Evolutionary conservation across 2,888 invertebrate genomes (phyloP).

Genomic region (Cinara cedri): DNA sequence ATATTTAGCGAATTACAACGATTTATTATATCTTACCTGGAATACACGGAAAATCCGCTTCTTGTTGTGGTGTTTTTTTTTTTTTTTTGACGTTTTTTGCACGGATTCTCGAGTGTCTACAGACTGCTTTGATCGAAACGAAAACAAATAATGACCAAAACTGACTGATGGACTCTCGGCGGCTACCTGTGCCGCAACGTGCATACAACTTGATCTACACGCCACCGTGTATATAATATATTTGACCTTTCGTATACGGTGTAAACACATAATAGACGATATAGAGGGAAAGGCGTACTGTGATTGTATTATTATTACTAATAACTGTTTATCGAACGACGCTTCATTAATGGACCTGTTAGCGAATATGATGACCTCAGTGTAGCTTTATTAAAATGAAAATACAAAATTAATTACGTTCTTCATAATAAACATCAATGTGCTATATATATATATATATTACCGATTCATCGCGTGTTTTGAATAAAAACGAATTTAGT

Average conservation of each 20-base stretch:
- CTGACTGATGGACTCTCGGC: neutral
- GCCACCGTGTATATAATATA: slow-evolving; percentile 3
- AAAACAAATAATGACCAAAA: slow-evolving; percentile 31
- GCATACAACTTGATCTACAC: slow-evolving; percentile 3
- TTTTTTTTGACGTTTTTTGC: neutral
- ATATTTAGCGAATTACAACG: neutral
- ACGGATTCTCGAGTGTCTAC: neutral
- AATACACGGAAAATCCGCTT: neutral
- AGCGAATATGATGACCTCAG: slow-evolving; percentile 28
- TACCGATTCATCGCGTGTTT: too few species aligned
- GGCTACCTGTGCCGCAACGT: neutral
- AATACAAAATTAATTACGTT: too few species aligned
- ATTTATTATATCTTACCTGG: slow-evolving; percentile 14
- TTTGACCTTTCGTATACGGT: slow-evolving; percentile 31
- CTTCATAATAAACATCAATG: too few species aligned
- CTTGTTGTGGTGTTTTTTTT: neutral
- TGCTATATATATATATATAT: too few species aligned
- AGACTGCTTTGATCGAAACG: slow-evolving; percentile 15
- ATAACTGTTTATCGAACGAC: too few species aligned
- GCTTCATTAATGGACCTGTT: too few species aligned
- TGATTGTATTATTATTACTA: too few species aligned
- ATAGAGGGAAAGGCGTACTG: slow-evolving; percentile 6
- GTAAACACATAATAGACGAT: neutral
- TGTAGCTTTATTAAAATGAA: too few species aligned
- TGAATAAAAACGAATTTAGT: too few species aligned